Evolutionary conservation across 2,888 invertebrate genomes (phyloP), one percentile per base, ranked within the genome.

Genomic region (Halictus quadricinctus): DNA sequence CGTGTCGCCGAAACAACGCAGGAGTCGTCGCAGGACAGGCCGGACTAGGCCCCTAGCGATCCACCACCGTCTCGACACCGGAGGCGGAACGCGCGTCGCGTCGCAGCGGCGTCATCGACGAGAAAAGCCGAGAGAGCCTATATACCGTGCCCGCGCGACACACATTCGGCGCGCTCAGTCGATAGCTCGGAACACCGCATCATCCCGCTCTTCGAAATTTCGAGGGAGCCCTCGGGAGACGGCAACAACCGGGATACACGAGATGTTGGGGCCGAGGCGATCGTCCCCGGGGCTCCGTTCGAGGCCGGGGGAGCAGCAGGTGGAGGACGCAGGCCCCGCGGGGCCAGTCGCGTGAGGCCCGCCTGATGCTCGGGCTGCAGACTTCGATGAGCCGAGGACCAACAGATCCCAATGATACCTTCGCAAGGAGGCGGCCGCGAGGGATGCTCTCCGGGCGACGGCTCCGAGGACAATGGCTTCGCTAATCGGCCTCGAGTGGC

Each of bases 381-480:
- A 54, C 81, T 86, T 72, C 79, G 87, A 84, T 85, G 83, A 85
- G 86, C 87, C 84, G 87, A 87, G 86, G 79, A 86, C 84, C 84
- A 89, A 88, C 85, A 90, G 89, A 81, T 91, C 89, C 92, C 94
- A 94, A 94, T 94, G 94, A 94, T 94, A 93, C 93, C 94, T 90
- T 93, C 93, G 91, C 92, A 93, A 89, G 92, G 91, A 89, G 92
- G 91, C 91, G 94, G 93, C 92, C 94, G 94, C 91, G 92, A 93
- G 92, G 93, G 93, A 91, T 90, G 89, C 92, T 93, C 93, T 91
- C 84, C 93, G 91, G 93, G 93, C 91, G 93, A 93, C 90, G 91
- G 92, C 88, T 93, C 94, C 84, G 94, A 94, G 91, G 94, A 94
- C 88, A 94, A 94, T 90, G 94, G 94, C 79, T 94, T 94, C 86